Evolutionary conservation across 2,113 vertebrate species (phyloP).

Genomic region (Macaca mulatta): DNA sequence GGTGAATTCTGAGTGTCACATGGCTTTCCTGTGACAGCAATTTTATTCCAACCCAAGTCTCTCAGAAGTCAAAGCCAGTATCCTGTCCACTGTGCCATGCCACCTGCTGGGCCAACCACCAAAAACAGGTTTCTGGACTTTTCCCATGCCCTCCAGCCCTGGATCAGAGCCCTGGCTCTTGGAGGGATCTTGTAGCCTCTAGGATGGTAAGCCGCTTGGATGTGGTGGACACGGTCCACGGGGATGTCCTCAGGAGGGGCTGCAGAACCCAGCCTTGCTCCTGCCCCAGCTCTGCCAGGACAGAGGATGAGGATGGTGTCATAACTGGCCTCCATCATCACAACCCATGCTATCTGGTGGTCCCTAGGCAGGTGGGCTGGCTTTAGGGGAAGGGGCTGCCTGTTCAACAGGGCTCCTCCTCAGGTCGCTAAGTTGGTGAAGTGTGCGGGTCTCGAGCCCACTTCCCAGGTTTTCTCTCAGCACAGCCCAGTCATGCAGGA

Average conservation of each 20-base stretch:
- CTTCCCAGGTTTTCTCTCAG: constrained; percentile 81
- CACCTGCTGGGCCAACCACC: not conserved
- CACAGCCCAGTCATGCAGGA: constrained; percentile 85
- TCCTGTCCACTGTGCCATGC: not conserved
- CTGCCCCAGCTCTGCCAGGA: not conserved
- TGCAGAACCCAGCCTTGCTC: not conserved
- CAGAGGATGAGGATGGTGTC: not conserved
- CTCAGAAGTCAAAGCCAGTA: not conserved
- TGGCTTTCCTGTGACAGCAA: not conserved
- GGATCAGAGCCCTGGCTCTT: not conserved
- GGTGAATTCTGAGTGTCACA: not conserved
- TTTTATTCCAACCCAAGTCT: not conserved
- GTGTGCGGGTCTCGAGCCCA: constrained; percentile 72
- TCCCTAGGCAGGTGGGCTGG: not conserved
- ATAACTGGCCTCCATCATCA: not conserved
- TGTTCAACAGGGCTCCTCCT: not conserved
- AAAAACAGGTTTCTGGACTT: not conserved
- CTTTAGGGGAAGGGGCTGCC: not conserved
- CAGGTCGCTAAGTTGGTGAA: not conserved
- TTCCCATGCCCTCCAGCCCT: not conserved
- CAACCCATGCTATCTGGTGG: not conserved
- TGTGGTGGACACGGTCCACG: too few relatives aligned
- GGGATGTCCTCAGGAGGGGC: not conserved
- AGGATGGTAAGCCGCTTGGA: too few relatives aligned
- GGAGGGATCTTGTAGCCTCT: not conserved